phyloP scores from a whole-genome alignment of 2,113 vertebrate genomes.

The Poeciliopsis turrubarensis region DNA sequence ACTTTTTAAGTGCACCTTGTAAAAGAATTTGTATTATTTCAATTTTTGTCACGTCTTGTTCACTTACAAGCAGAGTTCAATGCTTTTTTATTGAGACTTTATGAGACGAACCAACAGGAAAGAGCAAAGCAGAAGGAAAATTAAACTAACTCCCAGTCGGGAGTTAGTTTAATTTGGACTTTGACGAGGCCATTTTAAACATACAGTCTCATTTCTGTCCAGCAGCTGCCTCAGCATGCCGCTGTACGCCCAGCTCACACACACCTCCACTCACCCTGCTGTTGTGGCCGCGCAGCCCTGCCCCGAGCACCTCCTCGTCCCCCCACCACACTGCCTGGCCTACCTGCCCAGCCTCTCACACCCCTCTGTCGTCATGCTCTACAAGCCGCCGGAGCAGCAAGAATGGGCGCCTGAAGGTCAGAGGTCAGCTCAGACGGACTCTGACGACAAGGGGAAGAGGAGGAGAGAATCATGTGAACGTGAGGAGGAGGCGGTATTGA shows the following conservation, averaged over 20 bases:
- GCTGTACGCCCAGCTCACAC: background rate
- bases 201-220: background rate
- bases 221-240: conserved; percentile 10
- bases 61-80: background rate
- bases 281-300: conserved; percentile 40
- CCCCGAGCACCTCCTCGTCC: conserved; percentile 59
- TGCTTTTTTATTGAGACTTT: background rate
- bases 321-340: conserved; percentile 74
- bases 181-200: background rate
- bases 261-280: background rate
- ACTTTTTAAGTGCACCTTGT: too few species aligned
- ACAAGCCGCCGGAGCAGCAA: conserved; percentile 34
- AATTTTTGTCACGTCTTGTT: too few species aligned
- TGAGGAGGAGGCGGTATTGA: conserved; percentile 63
- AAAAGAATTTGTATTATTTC: too few species aligned
- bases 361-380: conserved; percentile 87
- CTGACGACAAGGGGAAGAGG: conserved; percentile 61
- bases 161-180: too few species aligned
- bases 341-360: conserved; percentile 84
- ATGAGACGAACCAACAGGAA: background rate
- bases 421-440: conserved; percentile 33
- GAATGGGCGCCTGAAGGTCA: conserved; percentile 21
- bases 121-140: background rate
- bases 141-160: too few species aligned
- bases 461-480: conserved; percentile 35